These are phyloP conservation scores for Eristalis tenax DNA, from an alignment of 2,888 invertebrate species.

Conservation along the genomic window DNA sequence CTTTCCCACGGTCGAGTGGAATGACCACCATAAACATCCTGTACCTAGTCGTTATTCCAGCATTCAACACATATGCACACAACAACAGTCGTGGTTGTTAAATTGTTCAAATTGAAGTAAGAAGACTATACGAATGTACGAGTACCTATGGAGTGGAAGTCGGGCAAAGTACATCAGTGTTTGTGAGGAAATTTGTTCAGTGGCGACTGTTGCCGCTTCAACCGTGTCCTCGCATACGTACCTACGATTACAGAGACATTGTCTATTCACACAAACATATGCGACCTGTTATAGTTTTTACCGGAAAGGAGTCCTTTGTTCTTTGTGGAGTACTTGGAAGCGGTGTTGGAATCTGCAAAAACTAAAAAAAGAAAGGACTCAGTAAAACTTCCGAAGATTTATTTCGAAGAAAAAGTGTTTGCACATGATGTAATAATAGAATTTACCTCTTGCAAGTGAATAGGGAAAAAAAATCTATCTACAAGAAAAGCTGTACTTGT, in stretches of 20 bases:
- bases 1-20: neutral
- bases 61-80: neutral
- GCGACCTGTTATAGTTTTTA: neutral
- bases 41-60: slow-evolving; percentile 10
- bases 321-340: slow-evolving; percentile 7
- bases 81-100: slow-evolving; percentile 39
- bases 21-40: slow-evolving; percentile 19
- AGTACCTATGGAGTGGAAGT: slow-evolving; percentile 13
- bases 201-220: slow-evolving; percentile 9
- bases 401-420: slow-evolving; percentile 63
- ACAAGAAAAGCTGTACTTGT: neutral
- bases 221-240: neutral
- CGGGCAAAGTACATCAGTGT: slow-evolving; percentile 49
- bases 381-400: slow-evolving; percentile 63
- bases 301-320: neutral
- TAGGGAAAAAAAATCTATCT: neutral
- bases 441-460: slow-evolving; percentile 45
- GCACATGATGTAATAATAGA: slow-evolving; percentile 64
- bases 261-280: neutral
- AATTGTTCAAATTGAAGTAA: slow-evolving; percentile 51
- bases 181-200: slow-evolving; percentile 29
- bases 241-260: neutral
- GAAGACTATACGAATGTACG: neutral
- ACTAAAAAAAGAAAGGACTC: neutral
- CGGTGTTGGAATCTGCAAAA: slow-evolving; percentile 26